Conservation (phyloP, 92 coral and sea anemone species). For the Zoanthus sociatus region DNA sequence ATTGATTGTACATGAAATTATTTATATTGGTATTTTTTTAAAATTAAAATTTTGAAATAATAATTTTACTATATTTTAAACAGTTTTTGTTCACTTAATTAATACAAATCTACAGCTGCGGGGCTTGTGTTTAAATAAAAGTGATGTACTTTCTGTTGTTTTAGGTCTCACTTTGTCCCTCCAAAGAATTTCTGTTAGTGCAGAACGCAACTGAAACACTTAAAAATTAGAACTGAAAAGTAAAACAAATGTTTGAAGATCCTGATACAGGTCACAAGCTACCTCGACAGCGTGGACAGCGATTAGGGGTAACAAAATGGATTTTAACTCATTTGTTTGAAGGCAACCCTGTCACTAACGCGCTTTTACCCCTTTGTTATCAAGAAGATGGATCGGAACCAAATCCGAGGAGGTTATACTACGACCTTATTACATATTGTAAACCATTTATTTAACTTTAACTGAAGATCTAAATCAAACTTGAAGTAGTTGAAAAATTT, state of each 20-base stretch:
- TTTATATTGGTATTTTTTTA: too few relatives aligned
- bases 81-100: neutral
- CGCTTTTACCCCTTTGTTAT: conserved; percentile 20
- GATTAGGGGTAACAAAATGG: conserved; percentile 7
- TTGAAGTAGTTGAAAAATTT: too few relatives aligned
- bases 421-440: too few relatives aligned
- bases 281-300: conserved; percentile 16
- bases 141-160: neutral
- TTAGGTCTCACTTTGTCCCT: conserved; percentile 36
- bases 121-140: neutral
- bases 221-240: conserved; percentile 14
- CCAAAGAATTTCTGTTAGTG: conserved; percentile 22
- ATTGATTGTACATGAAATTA: too few relatives aligned
- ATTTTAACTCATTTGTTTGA: conserved; percentile 36
- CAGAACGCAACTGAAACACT: neutral
- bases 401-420: conserved; percentile 5
- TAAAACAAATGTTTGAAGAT: neutral
- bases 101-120: too few relatives aligned
- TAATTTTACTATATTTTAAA: too few relatives aligned
- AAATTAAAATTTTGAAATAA: too few relatives aligned
- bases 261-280: conserved; percentile 10
- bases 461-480: neutral
- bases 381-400: conserved; percentile 7
- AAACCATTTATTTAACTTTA: neutral
- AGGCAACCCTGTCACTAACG: neutral